Base-by-base conservation (phyloP, 2,888 invertebrate species). In the Allolobophora icterica region DNA sequence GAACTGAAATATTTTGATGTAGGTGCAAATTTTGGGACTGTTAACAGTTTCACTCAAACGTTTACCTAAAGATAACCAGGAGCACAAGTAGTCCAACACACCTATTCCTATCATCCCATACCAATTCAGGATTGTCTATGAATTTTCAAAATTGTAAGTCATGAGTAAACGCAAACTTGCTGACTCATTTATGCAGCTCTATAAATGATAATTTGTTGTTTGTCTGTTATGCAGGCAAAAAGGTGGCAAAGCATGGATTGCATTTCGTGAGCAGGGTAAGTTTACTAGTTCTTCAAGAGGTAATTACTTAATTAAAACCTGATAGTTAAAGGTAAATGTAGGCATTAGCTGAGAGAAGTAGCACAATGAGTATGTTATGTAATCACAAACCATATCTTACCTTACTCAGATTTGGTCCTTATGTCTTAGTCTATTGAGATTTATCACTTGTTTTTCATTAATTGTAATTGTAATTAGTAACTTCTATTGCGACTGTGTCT, bases 171-270 rank as follows among this genome's bases (percentile, higher is more conserved):
- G 8, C 15, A 71, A n/a, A 71, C n/a, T 11, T 52, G 8, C n/a
- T 71, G 71, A n/a, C 71, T 71, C n/a, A 30, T 71, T n/a, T n/a
- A 17, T 17, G n/a, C n/a, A 52, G 52, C 17, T 52, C 24, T 71
- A 8, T n/a, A n/a, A n/a, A n/a, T n/a, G n/a, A n/a, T n/a, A n/a
- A 71, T 71, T 71, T 71, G 71, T 71, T n/a, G n/a, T 71, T 30
- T 71, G n/a, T n/a, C 71, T 71, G n/a, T 87, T 87, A 35, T 87
- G 34, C 38, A 87, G 87, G 38, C 87, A 87, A 87, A 87, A 87
- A 87, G 87, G 87, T 35, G 38, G 19, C 0, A 87, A 87, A 87
- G 87, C 87, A 87, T 87, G 87, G 87, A 35, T 87, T 87, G 4
- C 87, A 21, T 87, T 35, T 87, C 87, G 87, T 35, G 87, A 87